phyloP scores from a whole-genome alignment of 2,113 vertebrate species.

The Nicator chloris region DNA sequence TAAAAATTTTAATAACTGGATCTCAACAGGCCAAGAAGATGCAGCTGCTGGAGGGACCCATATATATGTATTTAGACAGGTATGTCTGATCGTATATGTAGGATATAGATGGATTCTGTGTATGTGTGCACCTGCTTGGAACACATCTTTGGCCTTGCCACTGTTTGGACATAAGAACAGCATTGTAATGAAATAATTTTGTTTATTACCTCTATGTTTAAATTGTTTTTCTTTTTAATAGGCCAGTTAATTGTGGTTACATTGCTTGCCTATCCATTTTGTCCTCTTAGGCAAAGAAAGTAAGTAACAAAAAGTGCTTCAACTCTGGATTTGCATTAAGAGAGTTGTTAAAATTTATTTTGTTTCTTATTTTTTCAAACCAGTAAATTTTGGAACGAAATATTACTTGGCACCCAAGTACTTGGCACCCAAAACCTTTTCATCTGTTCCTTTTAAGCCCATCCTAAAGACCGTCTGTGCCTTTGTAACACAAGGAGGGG shows the following conservation, averaged over 20 bases:
- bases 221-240: neutral
- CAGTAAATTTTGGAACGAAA: neutral
- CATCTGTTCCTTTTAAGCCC: neutral
- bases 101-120: neutral
- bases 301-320: neutral
- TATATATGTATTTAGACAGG: neutral
- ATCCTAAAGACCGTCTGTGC: neutral
- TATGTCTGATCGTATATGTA: neutral
- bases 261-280: accelerated
- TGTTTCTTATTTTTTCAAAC: neutral
- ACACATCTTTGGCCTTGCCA: neutral
- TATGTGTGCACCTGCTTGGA: neutral
- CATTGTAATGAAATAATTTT: neutral
- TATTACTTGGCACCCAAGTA: neutral
- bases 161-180: neutral
- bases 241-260: neutral
- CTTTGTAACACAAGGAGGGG: neutral
- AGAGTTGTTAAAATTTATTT: neutral
- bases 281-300: neutral
- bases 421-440: neutral
- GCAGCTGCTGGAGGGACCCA: neutral
- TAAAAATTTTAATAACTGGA: neutral
- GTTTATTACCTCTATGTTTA: neutral
- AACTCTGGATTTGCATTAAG: neutral
- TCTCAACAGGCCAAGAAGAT: neutral